These are phyloP conservation scores for Barnardius zonarius DNA, from an alignment of 2,113 vertebrate species.

Conservation along the genomic window DNA sequence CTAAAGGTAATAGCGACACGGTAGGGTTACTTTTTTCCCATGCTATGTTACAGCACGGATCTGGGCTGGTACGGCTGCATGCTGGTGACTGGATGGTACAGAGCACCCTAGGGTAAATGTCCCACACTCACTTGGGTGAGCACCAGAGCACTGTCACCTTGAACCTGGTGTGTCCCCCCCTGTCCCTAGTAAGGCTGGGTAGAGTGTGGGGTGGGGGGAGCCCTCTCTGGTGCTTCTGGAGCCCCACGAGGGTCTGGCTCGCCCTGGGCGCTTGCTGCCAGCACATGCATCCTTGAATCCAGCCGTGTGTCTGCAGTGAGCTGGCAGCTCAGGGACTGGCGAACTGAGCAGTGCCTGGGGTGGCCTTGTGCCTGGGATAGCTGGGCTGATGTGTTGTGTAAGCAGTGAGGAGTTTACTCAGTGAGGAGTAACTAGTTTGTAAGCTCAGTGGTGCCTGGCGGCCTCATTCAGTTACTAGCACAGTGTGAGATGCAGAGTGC, in stretches of 20 bases:
- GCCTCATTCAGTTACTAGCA: not conserved
- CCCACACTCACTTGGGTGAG: not conserved
- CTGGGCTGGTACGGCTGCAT: conserved; percentile 73
- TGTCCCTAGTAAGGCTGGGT: not conserved
- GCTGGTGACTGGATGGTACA: conserved; percentile 64
- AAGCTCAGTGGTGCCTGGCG: not conserved
- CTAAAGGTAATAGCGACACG: conserved; percentile 94
- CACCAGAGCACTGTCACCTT: not conserved
- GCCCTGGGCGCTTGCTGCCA: accelerated
- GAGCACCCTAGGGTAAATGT: conserved; percentile 47
- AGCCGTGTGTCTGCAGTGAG: accelerated
- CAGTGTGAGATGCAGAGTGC: accelerated
- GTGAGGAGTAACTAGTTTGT: not conserved
- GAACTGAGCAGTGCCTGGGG: not conserved
- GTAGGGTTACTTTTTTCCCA: conserved; percentile 84
- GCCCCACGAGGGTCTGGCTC: accelerated
- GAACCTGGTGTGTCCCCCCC: accelerated
- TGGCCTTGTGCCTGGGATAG: not conserved
- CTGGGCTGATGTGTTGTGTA: not conserved
- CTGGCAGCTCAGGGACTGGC: not conserved
- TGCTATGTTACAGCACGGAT: conserved; percentile 70
- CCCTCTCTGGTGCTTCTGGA: not conserved
- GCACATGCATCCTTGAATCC: not conserved
- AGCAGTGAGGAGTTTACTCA: accelerated
- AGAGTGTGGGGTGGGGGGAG: not conserved